phyloP scores from a whole-genome alignment of 2,888 invertebrate genomes.

The Mystacides longicornis region DNA sequence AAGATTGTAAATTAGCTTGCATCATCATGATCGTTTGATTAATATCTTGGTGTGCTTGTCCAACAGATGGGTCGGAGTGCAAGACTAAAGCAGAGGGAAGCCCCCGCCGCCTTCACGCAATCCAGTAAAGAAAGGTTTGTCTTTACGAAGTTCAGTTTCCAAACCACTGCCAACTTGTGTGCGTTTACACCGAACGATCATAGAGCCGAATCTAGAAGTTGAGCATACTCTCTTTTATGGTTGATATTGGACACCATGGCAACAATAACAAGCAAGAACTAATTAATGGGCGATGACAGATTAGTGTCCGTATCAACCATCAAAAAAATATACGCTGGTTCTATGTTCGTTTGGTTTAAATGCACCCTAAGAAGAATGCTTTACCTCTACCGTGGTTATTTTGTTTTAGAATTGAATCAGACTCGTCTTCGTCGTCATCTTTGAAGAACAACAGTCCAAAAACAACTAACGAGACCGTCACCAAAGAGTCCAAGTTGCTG shows the following conservation, averaged over 20 bases:
- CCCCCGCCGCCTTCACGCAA: constrained; percentile 7
- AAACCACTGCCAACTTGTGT: too few relatives aligned
- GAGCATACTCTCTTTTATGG: too few relatives aligned
- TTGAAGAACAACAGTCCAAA: background rate
- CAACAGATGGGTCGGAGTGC: constrained; percentile 23
- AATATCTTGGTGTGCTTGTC: too few relatives aligned
- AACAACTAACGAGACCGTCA: background rate
- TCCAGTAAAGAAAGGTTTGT: constrained; percentile 11
- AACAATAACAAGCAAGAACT: too few relatives aligned
- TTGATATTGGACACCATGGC: too few relatives aligned
- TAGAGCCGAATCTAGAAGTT: too few relatives aligned
- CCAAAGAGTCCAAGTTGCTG: background rate
- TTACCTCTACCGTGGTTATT: background rate
- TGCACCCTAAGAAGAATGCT: background rate
- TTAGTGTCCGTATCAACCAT: too few relatives aligned
- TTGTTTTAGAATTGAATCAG: constrained; percentile 10
- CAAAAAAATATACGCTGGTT: background rate
- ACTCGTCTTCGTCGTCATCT: constrained; percentile 12
- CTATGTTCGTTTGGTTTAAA: background rate
- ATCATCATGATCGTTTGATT: too few relatives aligned
- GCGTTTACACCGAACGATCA: too few relatives aligned
- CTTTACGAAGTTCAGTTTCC: too few relatives aligned
- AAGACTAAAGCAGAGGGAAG: constrained; percentile 18
- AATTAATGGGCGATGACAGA: too few relatives aligned
- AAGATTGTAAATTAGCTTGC: too few relatives aligned